Conservation (phyloP, 2,888 invertebrate genomes). For the Tipula helvola region DNA sequence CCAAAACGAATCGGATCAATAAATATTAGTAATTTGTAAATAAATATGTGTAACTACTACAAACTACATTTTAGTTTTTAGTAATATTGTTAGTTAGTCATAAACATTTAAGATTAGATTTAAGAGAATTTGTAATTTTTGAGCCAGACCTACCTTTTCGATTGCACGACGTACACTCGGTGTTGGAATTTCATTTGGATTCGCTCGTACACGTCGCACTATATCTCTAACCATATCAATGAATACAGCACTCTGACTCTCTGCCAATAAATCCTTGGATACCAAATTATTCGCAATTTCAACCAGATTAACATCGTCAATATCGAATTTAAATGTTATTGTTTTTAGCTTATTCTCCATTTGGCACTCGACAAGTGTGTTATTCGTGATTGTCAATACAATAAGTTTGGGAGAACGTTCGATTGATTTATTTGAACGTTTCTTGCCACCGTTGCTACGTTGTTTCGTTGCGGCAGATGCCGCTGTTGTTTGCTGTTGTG, state of each 20-base stretch:
- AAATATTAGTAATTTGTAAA: slow-evolving; percentile 7
- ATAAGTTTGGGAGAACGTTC: slow-evolving; percentile 33
- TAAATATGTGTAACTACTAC: not conserved
- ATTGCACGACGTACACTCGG: slow-evolving; percentile 31
- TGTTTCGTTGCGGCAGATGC: slow-evolving; percentile 7
- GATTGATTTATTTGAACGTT: slow-evolving; percentile 29
- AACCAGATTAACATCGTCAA: slow-evolving; percentile 76
- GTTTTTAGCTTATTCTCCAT: slow-evolving; percentile 90
- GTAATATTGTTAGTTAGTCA: not conserved
- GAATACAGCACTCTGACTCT: slow-evolving; percentile 64
- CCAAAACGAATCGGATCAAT: not conserved
- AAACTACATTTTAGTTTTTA: not conserved
- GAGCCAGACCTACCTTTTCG: slow-evolving; percentile 29
- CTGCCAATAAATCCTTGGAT: slow-evolving; percentile 62
- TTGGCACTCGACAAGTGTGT: slow-evolving; percentile 82
- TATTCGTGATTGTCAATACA: slow-evolving; percentile 34
- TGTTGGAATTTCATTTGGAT: slow-evolving; percentile 59
- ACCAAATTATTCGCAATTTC: slow-evolving; percentile 89
- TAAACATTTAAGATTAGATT: not conserved
- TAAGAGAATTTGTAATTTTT: not conserved
- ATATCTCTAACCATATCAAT: slow-evolving; percentile 77
- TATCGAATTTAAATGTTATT: slow-evolving; percentile 89
- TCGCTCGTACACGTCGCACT: slow-evolving; percentile 65
- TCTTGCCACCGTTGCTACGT: slow-evolving; percentile 16
- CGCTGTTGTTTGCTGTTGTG: slow-evolving; percentile 17